These are phyloP conservation scores for Nemapogon koenigi DNA, from an alignment of 2,888 invertebrate genomes.

Conservation along the genomic window DNA sequence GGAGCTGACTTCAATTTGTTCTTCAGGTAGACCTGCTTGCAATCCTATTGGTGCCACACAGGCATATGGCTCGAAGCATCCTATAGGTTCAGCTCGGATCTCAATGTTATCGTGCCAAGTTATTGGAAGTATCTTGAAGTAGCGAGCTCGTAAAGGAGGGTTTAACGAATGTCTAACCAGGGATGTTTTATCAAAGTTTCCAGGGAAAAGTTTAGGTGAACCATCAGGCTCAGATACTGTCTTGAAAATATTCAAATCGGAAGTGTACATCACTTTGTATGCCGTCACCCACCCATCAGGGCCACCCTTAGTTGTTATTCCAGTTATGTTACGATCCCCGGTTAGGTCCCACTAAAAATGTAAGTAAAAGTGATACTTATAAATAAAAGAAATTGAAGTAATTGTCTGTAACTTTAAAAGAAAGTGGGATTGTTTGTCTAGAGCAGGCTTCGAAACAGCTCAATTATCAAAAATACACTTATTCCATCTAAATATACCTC, in stretches of 20 bases:
- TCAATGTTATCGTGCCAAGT: conserved; percentile 74
- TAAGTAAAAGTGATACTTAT: conserved; percentile 15
- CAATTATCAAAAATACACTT: conserved; percentile 68
- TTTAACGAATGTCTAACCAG: not conserved
- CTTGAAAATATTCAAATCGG: conserved; percentile 74
- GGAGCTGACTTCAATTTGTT: conserved; percentile 74
- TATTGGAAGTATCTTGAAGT: conserved; percentile 42
- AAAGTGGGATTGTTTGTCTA: conserved; percentile 42
- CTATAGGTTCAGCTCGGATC: conserved; percentile 69
- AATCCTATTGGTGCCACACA: conserved; percentile 80
- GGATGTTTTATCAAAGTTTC: conserved; percentile 68
- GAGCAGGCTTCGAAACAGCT: conserved; percentile 70
- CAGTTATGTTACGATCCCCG: conserved; percentile 77
- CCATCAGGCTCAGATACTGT: conserved; percentile 64
- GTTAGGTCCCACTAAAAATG: conserved; percentile 78
- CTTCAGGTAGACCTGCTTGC: conserved; percentile 66
- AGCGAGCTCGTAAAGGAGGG: not conserved
- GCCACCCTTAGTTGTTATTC: conserved; percentile 76
- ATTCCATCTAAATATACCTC: too few species aligned
- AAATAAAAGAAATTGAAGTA: conserved; percentile 19
- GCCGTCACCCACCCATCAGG: conserved; percentile 76
- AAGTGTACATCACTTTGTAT: conserved; percentile 77
- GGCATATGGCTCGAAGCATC: conserved; percentile 63
- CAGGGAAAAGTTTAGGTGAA: conserved; percentile 69
- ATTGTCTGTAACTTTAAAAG: conserved; percentile 56